Conservation (phyloP, 1,140 invertebrate species). For the Bombus affinis region DNA sequence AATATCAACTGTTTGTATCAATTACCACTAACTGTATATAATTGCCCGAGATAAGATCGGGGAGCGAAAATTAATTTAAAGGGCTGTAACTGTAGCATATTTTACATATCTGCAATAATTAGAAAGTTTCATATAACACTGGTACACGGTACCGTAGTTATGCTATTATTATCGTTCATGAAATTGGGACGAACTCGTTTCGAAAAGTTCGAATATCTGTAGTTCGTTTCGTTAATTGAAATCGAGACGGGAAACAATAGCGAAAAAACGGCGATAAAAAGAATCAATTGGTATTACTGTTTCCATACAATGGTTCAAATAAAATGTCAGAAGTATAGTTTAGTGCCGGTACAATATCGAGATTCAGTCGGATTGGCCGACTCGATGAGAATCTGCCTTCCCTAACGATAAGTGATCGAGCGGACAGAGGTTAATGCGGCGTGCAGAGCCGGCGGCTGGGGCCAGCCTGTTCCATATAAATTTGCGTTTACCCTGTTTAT, state of each 20-base stretch:
- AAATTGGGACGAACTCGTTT: neutral
- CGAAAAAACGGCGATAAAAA: neutral
- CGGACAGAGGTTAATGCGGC: conserved; percentile 49
- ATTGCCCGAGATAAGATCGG: too few species aligned
- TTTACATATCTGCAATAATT: too few species aligned
- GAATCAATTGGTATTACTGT: neutral
- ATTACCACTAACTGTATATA: too few species aligned
- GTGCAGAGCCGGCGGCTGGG: conserved; percentile 6
- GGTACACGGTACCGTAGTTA: too few species aligned
- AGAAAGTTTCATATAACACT: too few species aligned
- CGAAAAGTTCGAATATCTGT: too few species aligned
- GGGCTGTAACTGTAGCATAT: too few species aligned
- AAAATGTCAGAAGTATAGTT: neutral
- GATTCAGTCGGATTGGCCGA: neutral
- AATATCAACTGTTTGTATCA: too few species aligned
- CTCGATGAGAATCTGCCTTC: conserved; percentile 21
- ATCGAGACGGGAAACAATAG: neutral
- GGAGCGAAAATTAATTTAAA: too few species aligned
- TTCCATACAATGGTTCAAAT: neutral
- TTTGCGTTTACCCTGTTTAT: conserved; percentile 76
- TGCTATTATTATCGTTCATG: neutral
- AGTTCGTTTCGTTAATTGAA: neutral
- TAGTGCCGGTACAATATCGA: neutral
- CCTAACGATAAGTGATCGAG: conserved; percentile 46
- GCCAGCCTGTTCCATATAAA: conserved; percentile 70